phyloP scores from a whole-genome alignment of 2,797 vertebrate genomes.

The Gobio occitaniae region DNA sequence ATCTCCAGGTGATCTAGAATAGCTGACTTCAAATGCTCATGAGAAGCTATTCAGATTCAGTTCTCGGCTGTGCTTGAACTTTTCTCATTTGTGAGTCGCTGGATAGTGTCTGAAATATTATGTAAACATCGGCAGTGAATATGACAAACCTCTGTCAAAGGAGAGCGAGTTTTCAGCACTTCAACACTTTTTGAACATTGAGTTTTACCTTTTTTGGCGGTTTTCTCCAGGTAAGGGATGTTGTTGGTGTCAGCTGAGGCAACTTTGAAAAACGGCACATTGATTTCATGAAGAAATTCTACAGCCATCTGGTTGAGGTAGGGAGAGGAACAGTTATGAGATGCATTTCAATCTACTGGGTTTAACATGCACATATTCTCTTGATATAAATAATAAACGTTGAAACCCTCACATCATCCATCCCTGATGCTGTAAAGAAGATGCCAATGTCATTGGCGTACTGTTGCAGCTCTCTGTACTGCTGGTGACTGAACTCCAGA shows the following conservation, averaged over 20 bases:
- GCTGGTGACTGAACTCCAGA: slow-evolving; percentile 91
- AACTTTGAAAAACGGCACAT: slow-evolving; percentile 97
- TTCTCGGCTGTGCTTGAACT: neutral
- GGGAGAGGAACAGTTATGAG: neutral
- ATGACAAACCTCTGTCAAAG: neutral
- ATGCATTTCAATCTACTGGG: neutral
- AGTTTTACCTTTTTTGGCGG: slow-evolving; percentile 88
- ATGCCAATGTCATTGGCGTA: slow-evolving; percentile 89
- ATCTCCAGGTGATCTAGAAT: neutral
- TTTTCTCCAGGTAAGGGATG: slow-evolving; percentile 91
- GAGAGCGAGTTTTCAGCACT: neutral
- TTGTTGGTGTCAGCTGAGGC: slow-evolving; percentile 96
- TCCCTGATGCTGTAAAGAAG: slow-evolving; percentile 95
- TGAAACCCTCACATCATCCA: slow-evolving; percentile 87
- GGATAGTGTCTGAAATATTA: neutral
- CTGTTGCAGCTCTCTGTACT: slow-evolving; percentile 88
- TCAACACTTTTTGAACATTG: neutral
- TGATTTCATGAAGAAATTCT: slow-evolving; percentile 91
- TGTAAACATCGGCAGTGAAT: neutral
- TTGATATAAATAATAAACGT: no score
- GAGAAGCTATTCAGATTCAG: neutral
- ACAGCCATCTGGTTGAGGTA: slow-evolving; percentile 87
- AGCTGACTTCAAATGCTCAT: neutral
- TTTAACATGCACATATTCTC: neutral
- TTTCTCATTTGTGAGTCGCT: neutral